phyloP scores from a whole-genome alignment of 2,113 vertebrate species.

The Antigone vipio region DNA sequence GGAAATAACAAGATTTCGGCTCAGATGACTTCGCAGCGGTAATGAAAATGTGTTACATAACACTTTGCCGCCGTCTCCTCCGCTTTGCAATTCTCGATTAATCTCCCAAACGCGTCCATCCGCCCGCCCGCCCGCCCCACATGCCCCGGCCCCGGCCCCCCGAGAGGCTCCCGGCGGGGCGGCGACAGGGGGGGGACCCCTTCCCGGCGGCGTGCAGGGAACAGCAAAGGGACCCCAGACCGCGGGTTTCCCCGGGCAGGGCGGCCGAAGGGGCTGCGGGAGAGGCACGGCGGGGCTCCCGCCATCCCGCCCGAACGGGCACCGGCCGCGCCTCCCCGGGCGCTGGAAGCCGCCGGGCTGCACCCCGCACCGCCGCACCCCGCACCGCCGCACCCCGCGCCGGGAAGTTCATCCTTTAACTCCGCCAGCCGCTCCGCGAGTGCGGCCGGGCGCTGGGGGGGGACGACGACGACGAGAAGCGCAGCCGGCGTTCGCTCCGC shows the following conservation, averaged over 20 bases:
- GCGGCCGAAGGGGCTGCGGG: neutral
- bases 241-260: neutral
- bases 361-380: neutral
- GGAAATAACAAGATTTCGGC: conserved; percentile 13
- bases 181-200: too few species aligned
- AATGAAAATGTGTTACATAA: conserved; percentile 51
- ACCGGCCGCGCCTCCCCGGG: neutral
- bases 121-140: neutral
- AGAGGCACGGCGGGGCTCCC: too few species aligned
- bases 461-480: too few species aligned
- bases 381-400: too few species aligned
- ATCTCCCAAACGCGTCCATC: neutral
- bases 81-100: neutral
- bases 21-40: conserved; percentile 36
- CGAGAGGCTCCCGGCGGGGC: neutral
- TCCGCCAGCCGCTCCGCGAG: neutral
- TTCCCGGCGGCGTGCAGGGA: neutral
- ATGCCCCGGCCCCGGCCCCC: neutral
- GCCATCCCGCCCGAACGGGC: too few species aligned
- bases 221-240: neutral
- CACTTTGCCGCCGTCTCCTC: conserved; percentile 23
- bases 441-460: neutral
- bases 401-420: neutral
- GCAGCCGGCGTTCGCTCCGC: neutral
- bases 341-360: neutral